A percentile compares a stretch with the other conserved stretches of the same genome.
phyloP scores from a whole-genome alignment of 2,113 vertebrate genomes.

The Psammodynastes pulverulentus region DNA sequence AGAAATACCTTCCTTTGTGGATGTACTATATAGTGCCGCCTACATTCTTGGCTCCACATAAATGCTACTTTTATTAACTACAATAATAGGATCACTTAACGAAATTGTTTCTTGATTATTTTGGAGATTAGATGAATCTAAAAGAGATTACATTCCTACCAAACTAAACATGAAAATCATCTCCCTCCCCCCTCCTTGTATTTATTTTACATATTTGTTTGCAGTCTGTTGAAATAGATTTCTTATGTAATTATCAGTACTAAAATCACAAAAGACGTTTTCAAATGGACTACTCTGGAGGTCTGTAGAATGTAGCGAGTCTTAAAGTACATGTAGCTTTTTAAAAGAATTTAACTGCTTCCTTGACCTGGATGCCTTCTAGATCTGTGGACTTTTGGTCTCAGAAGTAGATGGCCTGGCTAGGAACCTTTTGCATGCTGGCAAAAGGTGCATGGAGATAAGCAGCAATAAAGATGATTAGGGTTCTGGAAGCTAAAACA shows the following conservation, averaged over 20 bases:
- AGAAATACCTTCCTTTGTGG: slow-evolving; percentile 43
- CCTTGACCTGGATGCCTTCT: not conserved
- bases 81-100: slow-evolving; percentile 47
- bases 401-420: not conserved
- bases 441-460: not conserved
- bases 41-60: slow-evolving; percentile 48
- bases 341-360: not conserved
- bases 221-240: not conserved
- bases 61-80: slow-evolving; percentile 51
- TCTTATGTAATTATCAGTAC: slow-evolving; percentile 14
- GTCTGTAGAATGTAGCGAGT: not conserved
- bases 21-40: slow-evolving; percentile 18
- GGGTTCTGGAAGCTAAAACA: too few relatives aligned
- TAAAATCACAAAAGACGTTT: not conserved
- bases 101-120: slow-evolving; percentile 60
- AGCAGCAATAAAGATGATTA: not conserved
- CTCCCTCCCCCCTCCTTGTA: not conserved
- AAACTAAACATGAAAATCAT: slow-evolving; percentile 33
- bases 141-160: slow-evolving; percentile 43
- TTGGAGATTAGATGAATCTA: slow-evolving; percentile 51
- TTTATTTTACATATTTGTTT: slow-evolving; percentile 27
- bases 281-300: not conserved
- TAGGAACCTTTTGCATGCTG: not conserved
- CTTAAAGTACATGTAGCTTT: not conserved
- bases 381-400: not conserved